Evolutionary conservation across 1,140 invertebrate genomes (phyloP).

Genomic region (Drosophila leontia): DNA sequence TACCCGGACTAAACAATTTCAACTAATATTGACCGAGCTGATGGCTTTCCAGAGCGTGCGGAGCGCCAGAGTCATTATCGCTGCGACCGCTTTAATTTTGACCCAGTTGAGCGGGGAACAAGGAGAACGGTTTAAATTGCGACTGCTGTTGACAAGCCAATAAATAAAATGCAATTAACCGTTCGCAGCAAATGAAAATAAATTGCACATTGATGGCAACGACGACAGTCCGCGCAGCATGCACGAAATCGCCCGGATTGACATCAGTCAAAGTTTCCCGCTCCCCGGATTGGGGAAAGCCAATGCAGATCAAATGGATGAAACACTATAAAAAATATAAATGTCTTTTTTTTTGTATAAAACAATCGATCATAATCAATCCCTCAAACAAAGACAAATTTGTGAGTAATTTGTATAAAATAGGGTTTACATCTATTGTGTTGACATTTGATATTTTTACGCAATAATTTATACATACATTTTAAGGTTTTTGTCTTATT

Average conservation of each 20-base stretch:
- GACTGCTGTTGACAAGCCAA: conserved; percentile 77
- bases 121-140: conserved; percentile 55
- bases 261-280: conserved; percentile 47
- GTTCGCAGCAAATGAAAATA: conserved; percentile 73
- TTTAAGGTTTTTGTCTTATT: not conserved
- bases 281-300: conserved; percentile 1
- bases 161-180: conserved; percentile 82
- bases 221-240: conserved; percentile 38
- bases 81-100: conserved; percentile 42
- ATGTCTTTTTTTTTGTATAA: not conserved
- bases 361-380: not conserved
- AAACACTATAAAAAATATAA: conserved; percentile 14
- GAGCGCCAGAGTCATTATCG: conserved; percentile 24
- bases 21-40: conserved; percentile 38
- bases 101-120: conserved; percentile 36
- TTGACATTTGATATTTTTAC: not conserved
- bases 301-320: conserved; percentile 14
- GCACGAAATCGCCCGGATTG: conserved; percentile 39
- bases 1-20: conserved; percentile 36
- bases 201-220: conserved; percentile 75
- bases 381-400: no score
- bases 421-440: not conserved
- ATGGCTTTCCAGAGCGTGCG: conserved; percentile 9
- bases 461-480: not conserved
- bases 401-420: not conserved